Evolutionary conservation across 2,797 vertebrate genomes (phyloP).

Genomic region (Coracias cyanogaster): DNA sequence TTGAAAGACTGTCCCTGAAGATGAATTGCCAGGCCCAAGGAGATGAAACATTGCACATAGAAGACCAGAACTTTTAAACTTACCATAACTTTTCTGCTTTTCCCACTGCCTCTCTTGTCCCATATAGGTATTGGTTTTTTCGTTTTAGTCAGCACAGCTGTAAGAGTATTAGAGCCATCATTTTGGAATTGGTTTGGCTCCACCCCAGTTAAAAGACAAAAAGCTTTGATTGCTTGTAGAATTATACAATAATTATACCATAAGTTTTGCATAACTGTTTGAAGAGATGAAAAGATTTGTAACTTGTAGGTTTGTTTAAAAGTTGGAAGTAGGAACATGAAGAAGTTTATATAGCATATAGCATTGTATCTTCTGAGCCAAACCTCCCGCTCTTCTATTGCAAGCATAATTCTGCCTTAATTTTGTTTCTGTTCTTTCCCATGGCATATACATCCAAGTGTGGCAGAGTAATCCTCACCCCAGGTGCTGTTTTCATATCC

Average conservation of each 20-base stretch:
- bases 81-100: background rate
- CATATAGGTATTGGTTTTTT: background rate
- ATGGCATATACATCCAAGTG: background rate
- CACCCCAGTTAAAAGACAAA: constrained; percentile 34
- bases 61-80: background rate
- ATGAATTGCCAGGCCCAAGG: background rate
- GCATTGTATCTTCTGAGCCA: background rate
- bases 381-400: background rate
- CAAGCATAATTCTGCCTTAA: background rate
- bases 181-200: constrained; percentile 15
- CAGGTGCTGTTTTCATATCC: constrained; percentile 40
- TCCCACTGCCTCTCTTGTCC: background rate
- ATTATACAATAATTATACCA: background rate
- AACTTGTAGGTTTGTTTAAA: constrained; percentile 25
- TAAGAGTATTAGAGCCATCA: background rate
- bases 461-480: constrained; percentile 10
- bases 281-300: constrained; percentile 55
- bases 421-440: constrained; percentile 60
- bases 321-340: constrained; percentile 12
- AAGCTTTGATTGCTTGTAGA: constrained; percentile 45
- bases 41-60: background rate
- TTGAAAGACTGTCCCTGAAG: background rate
- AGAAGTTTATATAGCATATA: background rate
- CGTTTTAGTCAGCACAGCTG: background rate
- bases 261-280: constrained; percentile 55